A percentile compares a stretch with the other conserved stretches of the same genome.
phyloP scores from a whole-genome alignment of 2,797 vertebrate species.

The Sebastes flavidus region DNA sequence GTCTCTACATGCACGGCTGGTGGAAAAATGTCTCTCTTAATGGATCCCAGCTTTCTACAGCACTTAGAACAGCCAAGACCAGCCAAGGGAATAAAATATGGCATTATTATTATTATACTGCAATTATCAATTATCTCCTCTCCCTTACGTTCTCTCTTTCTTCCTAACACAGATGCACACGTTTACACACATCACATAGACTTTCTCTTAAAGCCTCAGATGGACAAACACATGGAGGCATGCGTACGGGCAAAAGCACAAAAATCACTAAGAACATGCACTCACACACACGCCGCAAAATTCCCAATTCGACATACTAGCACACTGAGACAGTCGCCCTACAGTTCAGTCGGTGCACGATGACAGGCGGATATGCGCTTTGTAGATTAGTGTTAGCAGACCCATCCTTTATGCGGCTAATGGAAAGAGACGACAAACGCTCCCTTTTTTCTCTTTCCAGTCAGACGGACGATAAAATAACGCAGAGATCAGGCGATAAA shows the following conservation, averaged over 20 bases:
- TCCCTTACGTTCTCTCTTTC: slow-evolving; percentile 18
- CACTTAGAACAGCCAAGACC: slow-evolving; percentile 59
- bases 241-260: background rate
- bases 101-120: slow-evolving; percentile 68
- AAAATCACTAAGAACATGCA: slow-evolving; percentile 10
- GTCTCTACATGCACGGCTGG: slow-evolving; percentile 75
- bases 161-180: slow-evolving; percentile 21
- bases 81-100: slow-evolving; percentile 75
- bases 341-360: slow-evolving; percentile 7
- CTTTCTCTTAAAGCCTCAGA: slow-evolving; percentile 10
- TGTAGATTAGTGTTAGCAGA: slow-evolving; percentile 46
- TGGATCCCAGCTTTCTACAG: slow-evolving; percentile 77
- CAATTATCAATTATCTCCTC: slow-evolving; percentile 71
- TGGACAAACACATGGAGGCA: slow-evolving; percentile 12
- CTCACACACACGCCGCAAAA: background rate
- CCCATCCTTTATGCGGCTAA: slow-evolving; percentile 44
- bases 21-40: slow-evolving; percentile 81
- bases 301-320: background rate
- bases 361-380: slow-evolving; percentile 41
- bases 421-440: slow-evolving; percentile 43
- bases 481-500: slow-evolving; percentile 45
- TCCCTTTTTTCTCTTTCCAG: slow-evolving; percentile 44
- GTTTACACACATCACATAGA: background rate
- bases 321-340: background rate
- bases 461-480: slow-evolving; percentile 23